phyloP scores from a whole-genome alignment of 2,797 vertebrate genomes.

The Austrolebias charrua region DNA sequence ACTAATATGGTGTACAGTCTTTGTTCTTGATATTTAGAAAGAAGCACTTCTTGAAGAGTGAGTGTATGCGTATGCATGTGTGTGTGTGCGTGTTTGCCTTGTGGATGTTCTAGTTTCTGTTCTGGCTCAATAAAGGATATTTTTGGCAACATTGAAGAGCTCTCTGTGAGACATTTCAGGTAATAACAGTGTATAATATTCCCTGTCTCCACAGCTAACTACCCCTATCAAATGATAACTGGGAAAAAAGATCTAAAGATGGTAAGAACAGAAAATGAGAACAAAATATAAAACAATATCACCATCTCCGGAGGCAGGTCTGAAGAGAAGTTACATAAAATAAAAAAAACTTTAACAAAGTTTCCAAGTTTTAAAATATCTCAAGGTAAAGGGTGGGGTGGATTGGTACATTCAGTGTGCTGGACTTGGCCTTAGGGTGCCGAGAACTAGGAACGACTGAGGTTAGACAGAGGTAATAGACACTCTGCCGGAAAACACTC shows the following conservation, averaged over 20 bases:
- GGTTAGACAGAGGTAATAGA: slow-evolving; percentile 38
- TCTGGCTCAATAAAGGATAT: slow-evolving; percentile 83
- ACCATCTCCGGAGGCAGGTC: slow-evolving; percentile 62
- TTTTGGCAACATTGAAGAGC: slow-evolving; percentile 85
- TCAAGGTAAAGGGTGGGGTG: slow-evolving; percentile 65
- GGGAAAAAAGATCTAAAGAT: slow-evolving; percentile 62
- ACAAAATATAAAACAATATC: slow-evolving; percentile 69
- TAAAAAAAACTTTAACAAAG: slow-evolving; percentile 63
- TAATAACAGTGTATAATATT: slow-evolving; percentile 71
- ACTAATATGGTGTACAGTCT: slow-evolving; percentile 66
- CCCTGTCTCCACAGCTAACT: slow-evolving; percentile 69
- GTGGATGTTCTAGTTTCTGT: slow-evolving; percentile 75
- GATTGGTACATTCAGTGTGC: slow-evolving; percentile 79
- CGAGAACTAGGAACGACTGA: slow-evolving; percentile 45
- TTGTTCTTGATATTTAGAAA: slow-evolving; percentile 74
- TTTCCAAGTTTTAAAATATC: slow-evolving; percentile 67
- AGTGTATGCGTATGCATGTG: slow-evolving; percentile 13
- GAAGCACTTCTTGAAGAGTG: slow-evolving; percentile 78
- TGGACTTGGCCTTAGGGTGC: slow-evolving; percentile 74
- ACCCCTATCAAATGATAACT: slow-evolving; percentile 70
- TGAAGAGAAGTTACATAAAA: slow-evolving; percentile 60
- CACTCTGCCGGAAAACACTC: slow-evolving; percentile 50
- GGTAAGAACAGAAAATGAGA: slow-evolving; percentile 58
- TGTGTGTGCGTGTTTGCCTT: slow-evolving; percentile 46
- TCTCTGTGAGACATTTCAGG: slow-evolving; percentile 73